These are phyloP conservation scores for Melolontha melolontha DNA, from an alignment of 2,888 invertebrate genomes.

Conservation along the genomic window DNA sequence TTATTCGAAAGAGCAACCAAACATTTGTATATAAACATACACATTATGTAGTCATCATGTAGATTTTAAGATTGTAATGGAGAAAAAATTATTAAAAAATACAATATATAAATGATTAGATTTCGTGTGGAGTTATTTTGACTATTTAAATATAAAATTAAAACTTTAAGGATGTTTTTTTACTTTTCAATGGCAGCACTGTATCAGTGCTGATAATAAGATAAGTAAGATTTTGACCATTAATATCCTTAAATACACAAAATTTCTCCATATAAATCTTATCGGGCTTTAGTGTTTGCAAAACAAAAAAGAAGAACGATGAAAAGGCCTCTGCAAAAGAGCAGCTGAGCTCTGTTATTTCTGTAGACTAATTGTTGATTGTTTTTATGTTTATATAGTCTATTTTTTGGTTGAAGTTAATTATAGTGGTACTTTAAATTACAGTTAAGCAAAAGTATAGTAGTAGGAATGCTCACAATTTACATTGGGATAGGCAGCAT, in stretches of 20 bases:
- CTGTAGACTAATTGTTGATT: conserved; percentile 66
- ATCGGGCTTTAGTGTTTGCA: conserved; percentile 50
- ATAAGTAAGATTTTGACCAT: conserved; percentile 1
- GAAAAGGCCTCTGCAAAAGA: conserved; percentile 50
- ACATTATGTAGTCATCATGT: conserved; percentile 65
- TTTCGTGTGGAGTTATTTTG: conserved; percentile 37
- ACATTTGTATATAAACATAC: conserved; percentile 66
- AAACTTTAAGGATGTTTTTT: background rate
- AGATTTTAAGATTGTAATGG: conserved; percentile 62
- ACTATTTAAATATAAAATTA: conserved; percentile 29
- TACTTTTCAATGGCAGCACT: conserved; percentile 33
- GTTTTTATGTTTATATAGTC: conserved; percentile 68
- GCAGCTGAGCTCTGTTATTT: conserved; percentile 62
- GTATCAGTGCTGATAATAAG: conserved; percentile 41
- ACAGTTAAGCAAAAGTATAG: conserved; percentile 49
- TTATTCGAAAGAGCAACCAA: conserved; percentile 63
- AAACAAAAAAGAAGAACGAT: conserved; percentile 46
- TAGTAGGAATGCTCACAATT: conserved; percentile 52
- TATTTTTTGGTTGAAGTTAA: conserved; percentile 67
- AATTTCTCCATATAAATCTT: conserved; percentile 36
- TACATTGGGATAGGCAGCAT: conserved; percentile 43
- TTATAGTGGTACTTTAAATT: conserved; percentile 57
- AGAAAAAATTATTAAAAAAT: conserved; percentile 52
- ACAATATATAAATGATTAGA: conserved; percentile 43
- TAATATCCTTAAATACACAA: conserved; percentile 28